A percentile compares a stretch with the other conserved stretches of the same genome.
These are phyloP conservation scores for Agrochola lota DNA, from an alignment of 2,888 invertebrate species.

Conservation along the genomic window DNA sequence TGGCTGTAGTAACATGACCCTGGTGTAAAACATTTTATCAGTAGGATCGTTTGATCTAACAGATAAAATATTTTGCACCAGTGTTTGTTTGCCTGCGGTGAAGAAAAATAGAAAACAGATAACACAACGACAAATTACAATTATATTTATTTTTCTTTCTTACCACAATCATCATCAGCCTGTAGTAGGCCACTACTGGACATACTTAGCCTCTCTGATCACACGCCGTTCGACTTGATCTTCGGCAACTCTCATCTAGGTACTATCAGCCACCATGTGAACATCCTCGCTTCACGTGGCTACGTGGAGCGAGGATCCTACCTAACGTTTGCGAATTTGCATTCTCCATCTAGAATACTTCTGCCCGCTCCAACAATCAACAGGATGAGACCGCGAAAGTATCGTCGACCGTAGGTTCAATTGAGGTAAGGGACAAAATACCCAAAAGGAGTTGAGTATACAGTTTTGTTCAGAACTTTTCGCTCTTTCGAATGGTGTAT, in stretches of 20 bases:
- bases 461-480: too few species aligned
- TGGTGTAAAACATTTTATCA: background rate
- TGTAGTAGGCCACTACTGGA: background rate
- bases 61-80: too few species aligned
- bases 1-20: background rate
- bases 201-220: background rate
- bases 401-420: too few species aligned
- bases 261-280: background rate
- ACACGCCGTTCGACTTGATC: background rate
- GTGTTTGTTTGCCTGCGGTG: too few species aligned
- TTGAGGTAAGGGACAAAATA: too few species aligned
- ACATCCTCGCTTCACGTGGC: background rate
- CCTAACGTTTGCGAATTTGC: background rate
- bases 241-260: background rate
- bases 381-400: background rate
- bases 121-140: background rate
- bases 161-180: background rate
- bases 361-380: background rate
- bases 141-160: background rate
- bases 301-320: background rate
- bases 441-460: too few species aligned
- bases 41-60: too few species aligned
- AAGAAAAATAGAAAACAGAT: background rate
- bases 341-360: background rate
- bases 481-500: too few species aligned